phyloP scores from a whole-genome alignment of 92 coral and sea anemone species.

The Porites lobata region DNA sequence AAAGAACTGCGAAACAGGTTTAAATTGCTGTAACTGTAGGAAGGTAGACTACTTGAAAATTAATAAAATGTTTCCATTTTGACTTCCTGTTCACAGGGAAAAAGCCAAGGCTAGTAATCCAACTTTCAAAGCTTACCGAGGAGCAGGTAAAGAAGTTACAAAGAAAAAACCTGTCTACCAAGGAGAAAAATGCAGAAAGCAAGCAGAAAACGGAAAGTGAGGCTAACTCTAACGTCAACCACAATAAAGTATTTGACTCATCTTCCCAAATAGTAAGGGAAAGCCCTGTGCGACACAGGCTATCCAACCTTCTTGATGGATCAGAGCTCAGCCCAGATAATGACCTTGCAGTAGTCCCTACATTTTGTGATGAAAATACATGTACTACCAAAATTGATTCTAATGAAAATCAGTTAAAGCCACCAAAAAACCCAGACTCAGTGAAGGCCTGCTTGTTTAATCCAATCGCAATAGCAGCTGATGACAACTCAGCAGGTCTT shows the following conservation, averaged over 20 bases:
- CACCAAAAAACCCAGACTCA: neutral
- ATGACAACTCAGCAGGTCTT: neutral
- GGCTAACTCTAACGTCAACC: neutral
- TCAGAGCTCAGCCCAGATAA: neutral
- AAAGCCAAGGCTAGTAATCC: constrained; percentile 10
- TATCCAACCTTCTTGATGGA: constrained; percentile 40
- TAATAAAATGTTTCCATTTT: neutral
- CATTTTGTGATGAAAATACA: neutral
- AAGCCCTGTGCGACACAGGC: constrained; percentile 36
- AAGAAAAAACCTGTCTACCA: neutral
- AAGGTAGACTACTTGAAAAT: too few species aligned
- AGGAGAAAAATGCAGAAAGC: neutral
- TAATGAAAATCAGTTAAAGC: neutral
- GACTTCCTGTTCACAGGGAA: neutral
- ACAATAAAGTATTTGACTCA: neutral
- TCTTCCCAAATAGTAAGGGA: neutral
- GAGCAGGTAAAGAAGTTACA: constrained; percentile 3
- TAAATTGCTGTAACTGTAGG: neutral
- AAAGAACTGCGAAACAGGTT: neutral
- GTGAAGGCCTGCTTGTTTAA: neutral
- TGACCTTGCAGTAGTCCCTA: neutral
- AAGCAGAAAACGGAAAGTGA: neutral
- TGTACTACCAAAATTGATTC: too few species aligned
- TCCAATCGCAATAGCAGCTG: neutral
- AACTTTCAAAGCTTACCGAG: neutral